Conservation (phyloP, 2,888 invertebrate species). For the Cryptosula pallasiana region DNA sequence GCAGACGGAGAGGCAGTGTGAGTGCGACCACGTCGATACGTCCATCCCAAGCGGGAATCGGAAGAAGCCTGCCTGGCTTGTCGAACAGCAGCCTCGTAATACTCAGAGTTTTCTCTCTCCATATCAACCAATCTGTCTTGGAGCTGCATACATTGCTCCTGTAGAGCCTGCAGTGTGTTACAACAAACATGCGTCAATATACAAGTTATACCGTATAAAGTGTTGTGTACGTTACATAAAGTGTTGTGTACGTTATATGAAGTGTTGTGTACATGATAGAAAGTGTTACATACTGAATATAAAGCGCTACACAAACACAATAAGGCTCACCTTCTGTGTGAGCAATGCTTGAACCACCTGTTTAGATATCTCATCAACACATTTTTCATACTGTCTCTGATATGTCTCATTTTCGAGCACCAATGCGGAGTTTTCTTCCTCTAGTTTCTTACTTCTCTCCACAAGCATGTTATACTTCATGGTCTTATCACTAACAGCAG, state of each 20-base stretch:
- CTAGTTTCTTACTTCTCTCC: slow-evolving; percentile 58
- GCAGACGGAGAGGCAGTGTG: slow-evolving; percentile 24
- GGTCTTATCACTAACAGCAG: slow-evolving; percentile 4
- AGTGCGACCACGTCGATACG: neutral
- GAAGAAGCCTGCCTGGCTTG: slow-evolving; percentile 53
- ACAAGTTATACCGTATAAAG: too few relatives aligned
- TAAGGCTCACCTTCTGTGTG: slow-evolving; percentile 14
- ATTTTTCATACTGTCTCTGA: slow-evolving; percentile 68
- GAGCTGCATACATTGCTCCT: slow-evolving; percentile 70
- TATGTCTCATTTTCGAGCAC: slow-evolving; percentile 64
- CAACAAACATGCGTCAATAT: too few relatives aligned
- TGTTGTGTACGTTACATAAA: too few relatives aligned
- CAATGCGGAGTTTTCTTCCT: slow-evolving; percentile 62
- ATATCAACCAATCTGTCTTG: slow-evolving; percentile 71
- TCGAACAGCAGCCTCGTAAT: slow-evolving; percentile 1
- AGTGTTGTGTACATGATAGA: too few relatives aligned
- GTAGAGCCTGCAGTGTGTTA: slow-evolving; percentile 67
- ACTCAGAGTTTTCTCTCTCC: slow-evolving; percentile 65
- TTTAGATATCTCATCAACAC: slow-evolving; percentile 61
- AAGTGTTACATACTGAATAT: too few relatives aligned
- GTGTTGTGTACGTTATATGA: too few relatives aligned
- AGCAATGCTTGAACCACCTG: slow-evolving; percentile 58
- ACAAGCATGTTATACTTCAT: slow-evolving; percentile 52
- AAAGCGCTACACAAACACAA: too few relatives aligned
- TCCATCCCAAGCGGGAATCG: slow-evolving; percentile 17